Evolutionary conservation across 2,113 vertebrate genomes (phyloP).

Genomic region (Catharus fuscescens): DNA sequence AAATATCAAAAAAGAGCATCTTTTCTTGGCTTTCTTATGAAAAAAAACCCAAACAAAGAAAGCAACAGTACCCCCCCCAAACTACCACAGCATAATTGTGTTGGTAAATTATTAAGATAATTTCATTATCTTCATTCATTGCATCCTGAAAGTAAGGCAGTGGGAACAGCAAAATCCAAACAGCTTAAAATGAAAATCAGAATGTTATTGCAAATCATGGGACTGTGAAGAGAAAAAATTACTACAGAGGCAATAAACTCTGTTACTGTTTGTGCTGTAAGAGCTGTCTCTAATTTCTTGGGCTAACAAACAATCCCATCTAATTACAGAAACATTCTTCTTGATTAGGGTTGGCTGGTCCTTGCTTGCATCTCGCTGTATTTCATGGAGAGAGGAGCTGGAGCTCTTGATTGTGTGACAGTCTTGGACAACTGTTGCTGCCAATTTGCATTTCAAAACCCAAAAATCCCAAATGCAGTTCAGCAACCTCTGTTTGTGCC

Average conservation of each 20-base stretch:
- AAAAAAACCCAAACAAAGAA: not conserved
- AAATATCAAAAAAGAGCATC: not conserved
- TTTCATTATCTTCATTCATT: not conserved
- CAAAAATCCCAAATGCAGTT: not conserved
- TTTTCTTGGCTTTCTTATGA: not conserved
- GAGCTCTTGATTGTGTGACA: not conserved
- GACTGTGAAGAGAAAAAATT: constrained; percentile 55
- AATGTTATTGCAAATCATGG: constrained; percentile 44
- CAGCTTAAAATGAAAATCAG: constrained; percentile 52
- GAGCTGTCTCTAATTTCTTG: constrained; percentile 63
- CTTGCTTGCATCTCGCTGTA: not conserved
- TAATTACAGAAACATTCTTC: constrained; percentile 60
- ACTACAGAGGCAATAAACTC: constrained; percentile 44
- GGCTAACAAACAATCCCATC: constrained; percentile 55
- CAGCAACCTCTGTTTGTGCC: not conserved
- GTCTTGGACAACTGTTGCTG: not conserved
- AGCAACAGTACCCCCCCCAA: not conserved
- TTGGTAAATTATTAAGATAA: constrained; percentile 8
- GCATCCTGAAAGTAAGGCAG: not conserved
- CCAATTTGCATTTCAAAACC: not conserved
- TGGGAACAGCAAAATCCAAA: constrained; percentile 32
- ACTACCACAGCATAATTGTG: not conserved
- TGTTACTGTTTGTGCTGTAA: constrained; percentile 52
- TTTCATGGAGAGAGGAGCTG: not conserved
- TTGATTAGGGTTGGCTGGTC: constrained; percentile 46